A percentile compares a stretch with the other conserved stretches of the same genome.
phyloP scores from a whole-genome alignment of 2,113 vertebrate genomes.

The Nothocercus nigrocapillus region DNA sequence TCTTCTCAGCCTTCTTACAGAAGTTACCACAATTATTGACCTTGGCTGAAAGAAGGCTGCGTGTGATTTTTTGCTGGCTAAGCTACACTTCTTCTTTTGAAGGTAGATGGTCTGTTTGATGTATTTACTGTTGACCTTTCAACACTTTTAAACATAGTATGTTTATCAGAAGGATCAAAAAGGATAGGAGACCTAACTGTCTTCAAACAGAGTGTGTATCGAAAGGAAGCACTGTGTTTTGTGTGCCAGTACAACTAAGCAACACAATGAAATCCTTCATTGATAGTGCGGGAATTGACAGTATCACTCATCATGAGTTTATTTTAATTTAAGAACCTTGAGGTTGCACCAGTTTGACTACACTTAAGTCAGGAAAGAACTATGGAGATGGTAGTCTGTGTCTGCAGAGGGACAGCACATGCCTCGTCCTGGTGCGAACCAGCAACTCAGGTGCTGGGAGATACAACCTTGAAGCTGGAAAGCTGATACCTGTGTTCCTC shows the following conservation, averaged over 20 bases:
- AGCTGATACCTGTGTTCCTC: not conserved
- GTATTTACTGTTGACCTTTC: not conserved
- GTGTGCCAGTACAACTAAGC: not conserved
- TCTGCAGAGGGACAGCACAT: not conserved
- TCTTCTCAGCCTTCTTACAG: not conserved
- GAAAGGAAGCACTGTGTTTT: constrained; percentile 14
- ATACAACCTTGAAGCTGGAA: not conserved
- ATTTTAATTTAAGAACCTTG: constrained; percentile 4
- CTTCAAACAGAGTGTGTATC: not conserved
- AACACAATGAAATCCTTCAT: not conserved
- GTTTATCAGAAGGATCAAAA: constrained; percentile 19
- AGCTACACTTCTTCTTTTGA: constrained; percentile 8
- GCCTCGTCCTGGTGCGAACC: fast-evolving
- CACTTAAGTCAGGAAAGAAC: not conserved
- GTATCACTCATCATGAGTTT: not conserved
- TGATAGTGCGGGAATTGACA: not conserved
- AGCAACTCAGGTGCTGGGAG: not conserved
- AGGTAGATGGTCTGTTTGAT: not conserved
- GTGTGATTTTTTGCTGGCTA: not conserved
- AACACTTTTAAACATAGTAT: not conserved
- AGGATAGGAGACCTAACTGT: not conserved
- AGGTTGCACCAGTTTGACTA: not conserved
- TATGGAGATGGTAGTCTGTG: not conserved
- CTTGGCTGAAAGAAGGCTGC: not conserved
- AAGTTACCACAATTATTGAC: not conserved